Evolutionary conservation across 1,140 invertebrate genomes (phyloP).

Genomic region (Nautilus pompilius): DNA sequence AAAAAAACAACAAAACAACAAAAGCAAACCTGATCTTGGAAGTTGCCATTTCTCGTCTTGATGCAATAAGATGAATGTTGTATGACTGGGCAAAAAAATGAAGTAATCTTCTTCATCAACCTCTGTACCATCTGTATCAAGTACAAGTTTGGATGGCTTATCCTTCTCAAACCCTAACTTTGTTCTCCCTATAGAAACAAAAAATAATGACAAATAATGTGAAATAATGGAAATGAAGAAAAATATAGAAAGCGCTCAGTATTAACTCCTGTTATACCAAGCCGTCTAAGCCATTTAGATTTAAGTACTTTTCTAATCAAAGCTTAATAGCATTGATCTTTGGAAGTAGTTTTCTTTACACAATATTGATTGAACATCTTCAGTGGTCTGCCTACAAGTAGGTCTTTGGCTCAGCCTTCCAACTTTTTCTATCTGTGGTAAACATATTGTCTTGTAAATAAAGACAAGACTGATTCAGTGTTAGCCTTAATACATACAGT

Average conservation of each 20-base stretch:
- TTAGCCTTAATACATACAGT: too few species aligned
- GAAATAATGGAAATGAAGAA: too few species aligned
- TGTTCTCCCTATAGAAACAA: constrained; percentile 23
- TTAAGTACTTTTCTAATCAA: neutral
- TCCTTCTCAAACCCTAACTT: constrained; percentile 22
- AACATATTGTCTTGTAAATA: too few species aligned
- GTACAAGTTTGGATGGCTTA: constrained; percentile 64
- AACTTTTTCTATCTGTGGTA: too few species aligned
- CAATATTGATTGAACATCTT: too few species aligned
- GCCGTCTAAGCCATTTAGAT: neutral
- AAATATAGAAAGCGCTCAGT: neutral
- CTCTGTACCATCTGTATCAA: constrained; percentile 92
- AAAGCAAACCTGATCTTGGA: constrained; percentile 83
- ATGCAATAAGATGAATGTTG: constrained; percentile 80
- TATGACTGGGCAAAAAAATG: constrained; percentile 84
- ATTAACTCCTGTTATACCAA: neutral
- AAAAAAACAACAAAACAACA: too few species aligned
- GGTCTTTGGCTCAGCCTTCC: too few species aligned
- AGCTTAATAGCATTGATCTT: too few species aligned
- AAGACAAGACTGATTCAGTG: too few species aligned
- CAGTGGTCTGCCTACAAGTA: too few species aligned
- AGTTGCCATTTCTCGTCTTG: constrained; percentile 88
- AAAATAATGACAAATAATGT: neutral
- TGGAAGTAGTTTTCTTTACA: too few species aligned
- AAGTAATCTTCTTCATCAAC: constrained; percentile 93